Base-by-base conservation (phyloP, 2,113 vertebrate genomes). In the Peromyscus polionotus region DNA sequence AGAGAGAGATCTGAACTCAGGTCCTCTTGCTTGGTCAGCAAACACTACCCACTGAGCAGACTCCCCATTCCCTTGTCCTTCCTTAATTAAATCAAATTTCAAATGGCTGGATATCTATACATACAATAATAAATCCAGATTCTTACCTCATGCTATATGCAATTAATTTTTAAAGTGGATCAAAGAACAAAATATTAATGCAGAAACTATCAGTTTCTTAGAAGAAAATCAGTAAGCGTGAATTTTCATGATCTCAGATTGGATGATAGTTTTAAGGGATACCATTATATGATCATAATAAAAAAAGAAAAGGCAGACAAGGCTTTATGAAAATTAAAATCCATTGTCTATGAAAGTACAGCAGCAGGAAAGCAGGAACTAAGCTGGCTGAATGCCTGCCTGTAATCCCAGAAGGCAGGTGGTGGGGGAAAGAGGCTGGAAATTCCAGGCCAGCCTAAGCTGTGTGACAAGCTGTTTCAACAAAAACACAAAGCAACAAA, bases 241-340 rank as follows among this genome's bases (percentile, higher is more conserved):
- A 83, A 59, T 42, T n/a, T 24, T 80, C 1, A 54, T 90, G 36
- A 68, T n/a, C 13, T 93, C 80, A 81, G 68, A 84, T 84, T n/a
- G 67, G 45, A 72, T n/a, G 83, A 5, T 88, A 54, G 16, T 57
- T 75, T 54, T 92, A 48, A 85, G 48, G 9, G 16, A 68, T 65
- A 7, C 13, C 24, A 91, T 45, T 20, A 36, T 5, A 88, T 20
- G 11, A 73, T n/a, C 65, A 59, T 54, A 88, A 73, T 0, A 48
- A 72, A 65, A 61, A 72, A 54, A 68, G 67, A 85, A 85, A 67
- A 68, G 19, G 24, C 17, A 83, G 1, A 36, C 0, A n/a, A 31
- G 26, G 36, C 13, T 26, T 91, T 22, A 92, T 76, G 24, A 93
- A 89, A 77, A 81, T 81, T 93, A 72, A 85, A 65, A 85, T 31